Conservation (phyloP, 2,888 invertebrate species). For the Neoitamus cyanurus region DNA sequence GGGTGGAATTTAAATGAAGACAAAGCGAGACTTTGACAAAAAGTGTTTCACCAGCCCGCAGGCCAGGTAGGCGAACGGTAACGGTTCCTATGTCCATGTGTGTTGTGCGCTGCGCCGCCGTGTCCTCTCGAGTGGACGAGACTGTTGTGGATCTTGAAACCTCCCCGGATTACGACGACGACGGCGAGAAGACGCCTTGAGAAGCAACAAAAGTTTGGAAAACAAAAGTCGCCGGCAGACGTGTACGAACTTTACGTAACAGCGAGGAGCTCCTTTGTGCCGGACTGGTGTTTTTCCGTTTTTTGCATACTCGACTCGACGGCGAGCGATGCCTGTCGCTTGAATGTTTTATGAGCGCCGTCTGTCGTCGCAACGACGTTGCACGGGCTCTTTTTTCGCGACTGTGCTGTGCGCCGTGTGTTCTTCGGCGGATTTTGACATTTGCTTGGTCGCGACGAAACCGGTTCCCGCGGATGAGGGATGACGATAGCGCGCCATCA, state of each 20-base stretch:
- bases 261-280: not conserved
- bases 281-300: not conserved
- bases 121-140: slow-evolving; percentile 18
- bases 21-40: not conserved
- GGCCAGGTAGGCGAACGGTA: not conserved
- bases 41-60: not conserved
- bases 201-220: slow-evolving; percentile 22
- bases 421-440: slow-evolving; percentile 5
- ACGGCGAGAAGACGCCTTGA: not conserved
- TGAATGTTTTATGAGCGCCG: slow-evolving; percentile 18
- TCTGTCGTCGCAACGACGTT: not conserved
- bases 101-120: not conserved
- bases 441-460: not conserved
- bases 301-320: not conserved
- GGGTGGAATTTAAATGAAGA: slow-evolving; percentile 16
- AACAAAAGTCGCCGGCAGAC: slow-evolving; percentile 23
- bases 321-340: not conserved
- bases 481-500: not conserved
- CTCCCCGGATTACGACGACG: not conserved
- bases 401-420: not conserved
- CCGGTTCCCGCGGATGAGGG: not conserved
- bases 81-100: slow-evolving; percentile 4
- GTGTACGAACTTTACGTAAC: slow-evolving; percentile 7
- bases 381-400: not conserved
- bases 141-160: slow-evolving; percentile 22